Conservation (phyloP, 2,888 invertebrate species). For the Anthophora plumipes region DNA sequence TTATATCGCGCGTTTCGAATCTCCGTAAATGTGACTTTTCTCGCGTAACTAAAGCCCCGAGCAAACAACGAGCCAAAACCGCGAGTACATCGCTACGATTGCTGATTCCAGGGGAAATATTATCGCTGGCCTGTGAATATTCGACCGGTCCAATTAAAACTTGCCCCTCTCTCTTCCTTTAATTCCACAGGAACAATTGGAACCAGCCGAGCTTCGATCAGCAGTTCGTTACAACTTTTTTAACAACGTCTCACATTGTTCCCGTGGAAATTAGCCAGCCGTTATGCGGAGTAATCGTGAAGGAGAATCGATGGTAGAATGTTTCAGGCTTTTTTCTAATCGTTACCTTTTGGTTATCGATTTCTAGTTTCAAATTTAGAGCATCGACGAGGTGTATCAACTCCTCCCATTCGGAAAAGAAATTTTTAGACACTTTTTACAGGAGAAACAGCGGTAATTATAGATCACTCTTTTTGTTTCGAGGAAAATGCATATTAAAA, state of each 20-base stretch:
- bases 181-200: slow-evolving; percentile 1
- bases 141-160: slow-evolving; percentile 37
- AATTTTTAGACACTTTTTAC: no score
- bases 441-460: no score
- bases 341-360: background rate
- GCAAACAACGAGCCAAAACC: slow-evolving; percentile 22
- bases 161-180: background rate
- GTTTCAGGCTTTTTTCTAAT: background rate
- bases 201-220: background rate
- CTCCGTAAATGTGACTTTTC: slow-evolving; percentile 41
- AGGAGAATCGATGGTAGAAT: background rate
- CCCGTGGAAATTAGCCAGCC: background rate
- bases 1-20: slow-evolving; percentile 35
- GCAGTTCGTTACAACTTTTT: slow-evolving; percentile 26
- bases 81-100: slow-evolving; percentile 4
- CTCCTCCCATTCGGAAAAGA: no score
- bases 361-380: background rate
- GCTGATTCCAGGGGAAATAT: slow-evolving; percentile 4
- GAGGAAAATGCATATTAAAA: no score
- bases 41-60: slow-evolving; percentile 36
- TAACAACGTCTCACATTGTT: background rate
- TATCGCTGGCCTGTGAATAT: background rate
- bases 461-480: no score
- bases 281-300: background rate
- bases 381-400: background rate